These are phyloP conservation scores for Phyto melanocephala DNA, from an alignment of 2,888 invertebrate species.

Conservation along the genomic window DNA sequence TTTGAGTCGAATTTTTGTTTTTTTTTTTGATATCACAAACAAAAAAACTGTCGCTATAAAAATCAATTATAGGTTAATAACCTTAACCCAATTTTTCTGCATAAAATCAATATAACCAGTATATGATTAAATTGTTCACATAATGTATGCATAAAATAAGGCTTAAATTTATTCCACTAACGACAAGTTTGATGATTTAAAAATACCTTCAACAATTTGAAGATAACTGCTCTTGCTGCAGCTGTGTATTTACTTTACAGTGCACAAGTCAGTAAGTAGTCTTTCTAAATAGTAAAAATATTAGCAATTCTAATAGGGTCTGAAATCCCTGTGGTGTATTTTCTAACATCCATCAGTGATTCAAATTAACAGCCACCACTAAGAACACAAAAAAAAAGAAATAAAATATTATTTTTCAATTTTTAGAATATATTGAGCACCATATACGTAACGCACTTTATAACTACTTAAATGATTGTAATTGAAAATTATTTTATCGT, in stretches of 20 bases:
- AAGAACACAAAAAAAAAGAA: background rate
- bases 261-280: background rate
- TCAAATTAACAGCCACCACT: background rate
- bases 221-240: background rate
- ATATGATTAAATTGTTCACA: too few species aligned
- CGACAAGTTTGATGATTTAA: background rate
- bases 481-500: conserved; percentile 32
- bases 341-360: conserved; percentile 6
- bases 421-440: background rate
- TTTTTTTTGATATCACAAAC: too few species aligned
- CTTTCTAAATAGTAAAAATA: background rate
- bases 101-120: too few species aligned
- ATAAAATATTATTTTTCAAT: background rate
- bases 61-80: background rate
- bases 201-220: too few species aligned
- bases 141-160: too few species aligned
- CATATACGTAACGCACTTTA: conserved; percentile 16
- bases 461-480: conserved; percentile 15
- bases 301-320: conserved; percentile 21
- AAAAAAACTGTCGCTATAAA: background rate
- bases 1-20: too few species aligned
- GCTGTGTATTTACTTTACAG: background rate
- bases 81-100: background rate
- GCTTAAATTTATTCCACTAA: background rate
- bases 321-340: conserved; percentile 9